phyloP scores from a whole-genome alignment of 1,140 invertebrate species.

The Dendrolimus kikuchii region DNA sequence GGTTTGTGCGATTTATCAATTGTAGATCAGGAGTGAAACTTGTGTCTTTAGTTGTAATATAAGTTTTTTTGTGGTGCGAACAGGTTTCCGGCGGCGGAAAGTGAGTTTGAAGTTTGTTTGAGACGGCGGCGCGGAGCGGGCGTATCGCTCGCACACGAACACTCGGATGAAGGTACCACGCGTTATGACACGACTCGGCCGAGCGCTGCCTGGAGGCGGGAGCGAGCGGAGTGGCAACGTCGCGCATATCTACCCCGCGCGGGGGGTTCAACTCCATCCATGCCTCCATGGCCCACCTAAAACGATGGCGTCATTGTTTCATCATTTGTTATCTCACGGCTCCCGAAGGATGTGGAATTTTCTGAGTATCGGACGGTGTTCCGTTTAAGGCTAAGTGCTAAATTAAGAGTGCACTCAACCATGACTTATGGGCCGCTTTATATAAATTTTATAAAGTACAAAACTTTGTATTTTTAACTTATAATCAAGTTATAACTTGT shows the following conservation, averaged over 20 bases:
- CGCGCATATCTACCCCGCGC: conserved; percentile 30
- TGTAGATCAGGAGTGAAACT: conserved; percentile 23
- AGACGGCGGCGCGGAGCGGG: conserved; percentile 22
- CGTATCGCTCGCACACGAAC: conserved; percentile 24
- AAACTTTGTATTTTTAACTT: not conserved
- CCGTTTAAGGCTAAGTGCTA: conserved; percentile 1
- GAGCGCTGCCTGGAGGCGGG: conserved; percentile 17
- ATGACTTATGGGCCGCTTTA: not conserved
- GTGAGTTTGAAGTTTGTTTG: conserved; percentile 49
- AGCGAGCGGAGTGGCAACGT: conserved; percentile 31
- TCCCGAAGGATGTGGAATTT: conserved; percentile 26
- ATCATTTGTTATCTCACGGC: conserved; percentile 34
- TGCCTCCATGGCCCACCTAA: conserved; percentile 27
- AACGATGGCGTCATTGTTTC: conserved; percentile 37
- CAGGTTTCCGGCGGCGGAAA: conserved; percentile 41
- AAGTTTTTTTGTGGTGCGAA: conserved; percentile 31
- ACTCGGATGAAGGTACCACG: conserved; percentile 34
- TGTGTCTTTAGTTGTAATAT: conserved; percentile 24
- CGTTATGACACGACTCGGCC: conserved; percentile 30
- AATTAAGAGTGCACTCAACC: not conserved
- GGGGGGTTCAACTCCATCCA: conserved; percentile 9
- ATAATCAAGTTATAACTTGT: not conserved
- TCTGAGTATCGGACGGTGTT: conserved; percentile 2
- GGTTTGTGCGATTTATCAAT: conserved; percentile 12
- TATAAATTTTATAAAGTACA: not conserved